Conservation (phyloP, 1,140 invertebrate species). For the Drosophila bifasciata region DNA sequence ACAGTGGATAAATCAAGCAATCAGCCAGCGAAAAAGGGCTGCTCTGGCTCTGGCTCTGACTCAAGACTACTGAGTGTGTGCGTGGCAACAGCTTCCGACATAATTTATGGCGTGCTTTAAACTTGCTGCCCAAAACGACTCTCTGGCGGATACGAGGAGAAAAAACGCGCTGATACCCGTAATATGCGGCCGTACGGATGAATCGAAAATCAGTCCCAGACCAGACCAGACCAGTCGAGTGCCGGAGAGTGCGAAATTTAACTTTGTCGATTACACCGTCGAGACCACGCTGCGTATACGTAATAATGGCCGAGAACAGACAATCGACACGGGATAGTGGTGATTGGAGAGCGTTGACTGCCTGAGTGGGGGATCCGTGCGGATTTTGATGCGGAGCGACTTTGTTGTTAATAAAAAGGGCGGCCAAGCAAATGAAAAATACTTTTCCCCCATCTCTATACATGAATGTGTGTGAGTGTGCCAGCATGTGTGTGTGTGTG, state of each 20-base stretch:
- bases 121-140: conserved; percentile 49
- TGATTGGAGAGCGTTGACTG: not conserved
- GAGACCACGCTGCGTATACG: conserved; percentile 73
- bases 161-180: conserved; percentile 21
- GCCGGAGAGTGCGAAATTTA: conserved; percentile 68
- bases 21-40: conserved; percentile 64
- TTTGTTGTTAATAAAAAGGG: conserved; percentile 74
- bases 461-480: conserved; percentile 1
- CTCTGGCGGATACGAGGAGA: conserved; percentile 35
- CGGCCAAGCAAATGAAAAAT: conserved; percentile 73
- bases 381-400: conserved; percentile 62
- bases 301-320: conserved; percentile 46
- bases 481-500: conserved; percentile 4
- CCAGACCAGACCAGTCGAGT: conserved; percentile 23
- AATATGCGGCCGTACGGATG: conserved; percentile 47
- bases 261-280: conserved; percentile 76
- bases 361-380: conserved; percentile 18
- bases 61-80: not conserved
- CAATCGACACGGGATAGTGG: conserved; percentile 12
- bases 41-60: not conserved
- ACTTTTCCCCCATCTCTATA: conserved; percentile 40
- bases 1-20: conserved; percentile 78
- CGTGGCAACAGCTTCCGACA: conserved; percentile 48
- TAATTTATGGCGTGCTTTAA: conserved; percentile 77
- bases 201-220: conserved; percentile 48